Percentiles rank a stretch among this genome's conserved stretches.
Conservation (phyloP, 2,797 vertebrate species). For the Iguana delicatissima region DNA sequence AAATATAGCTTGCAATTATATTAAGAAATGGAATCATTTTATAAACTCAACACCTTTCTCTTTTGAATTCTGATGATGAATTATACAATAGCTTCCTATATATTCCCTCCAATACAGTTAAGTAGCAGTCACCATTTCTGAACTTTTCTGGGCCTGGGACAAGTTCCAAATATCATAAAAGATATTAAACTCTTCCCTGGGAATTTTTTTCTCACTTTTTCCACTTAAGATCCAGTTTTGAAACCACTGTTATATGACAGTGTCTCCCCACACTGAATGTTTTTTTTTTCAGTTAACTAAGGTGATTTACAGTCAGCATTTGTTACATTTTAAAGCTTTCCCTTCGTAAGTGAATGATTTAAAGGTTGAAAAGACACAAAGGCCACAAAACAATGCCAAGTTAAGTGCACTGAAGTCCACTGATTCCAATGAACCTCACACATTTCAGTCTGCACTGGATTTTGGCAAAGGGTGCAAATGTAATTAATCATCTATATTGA, state of each 20-base stretch:
- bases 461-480: background rate
- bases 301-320: background rate
- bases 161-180: background rate
- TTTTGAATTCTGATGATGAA: background rate
- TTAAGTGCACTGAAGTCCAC: background rate
- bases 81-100: background rate
- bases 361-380: background rate
- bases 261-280: background rate
- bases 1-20: too few species aligned
- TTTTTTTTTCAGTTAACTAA: background rate
- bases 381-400: background rate
- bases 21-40: too few species aligned
- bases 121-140: slow-evolving; percentile 4
- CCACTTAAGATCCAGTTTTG: background rate
- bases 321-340: too few species aligned
- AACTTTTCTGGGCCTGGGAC: background rate
- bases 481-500: background rate
- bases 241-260: background rate
- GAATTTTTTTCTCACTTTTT: background rate
- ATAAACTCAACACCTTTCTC: background rate
- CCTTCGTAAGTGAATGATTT: background rate
- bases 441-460: background rate
- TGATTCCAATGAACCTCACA: background rate
- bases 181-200: background rate
- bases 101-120: background rate